phyloP scores from a whole-genome alignment of 2,888 invertebrate genomes.

The Aplocera efformata region DNA sequence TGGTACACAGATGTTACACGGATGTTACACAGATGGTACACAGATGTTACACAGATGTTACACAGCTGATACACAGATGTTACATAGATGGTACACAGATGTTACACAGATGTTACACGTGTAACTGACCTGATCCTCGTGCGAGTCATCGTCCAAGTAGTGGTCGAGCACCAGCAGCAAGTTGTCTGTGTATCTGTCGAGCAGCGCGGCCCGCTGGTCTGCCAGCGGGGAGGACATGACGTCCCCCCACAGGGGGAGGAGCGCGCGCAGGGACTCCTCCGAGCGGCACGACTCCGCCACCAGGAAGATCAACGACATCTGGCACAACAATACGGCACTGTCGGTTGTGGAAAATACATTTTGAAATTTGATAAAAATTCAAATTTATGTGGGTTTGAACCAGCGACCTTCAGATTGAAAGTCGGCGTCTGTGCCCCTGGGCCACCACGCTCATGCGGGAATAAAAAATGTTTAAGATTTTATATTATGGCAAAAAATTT shows the following conservation, averaged over 20 bases:
- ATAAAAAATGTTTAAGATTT: background rate
- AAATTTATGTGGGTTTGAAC: too few relatives aligned
- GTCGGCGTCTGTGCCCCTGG: too few relatives aligned
- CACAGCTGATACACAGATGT: too few relatives aligned
- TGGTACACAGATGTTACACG: too few relatives aligned
- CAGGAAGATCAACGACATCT: slow-evolving; percentile 19
- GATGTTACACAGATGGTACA: too few relatives aligned
- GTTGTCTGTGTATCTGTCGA: slow-evolving; percentile 10
- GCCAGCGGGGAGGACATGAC: slow-evolving; percentile 2
- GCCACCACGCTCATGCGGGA: too few relatives aligned
- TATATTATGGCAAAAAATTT: too few relatives aligned
- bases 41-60: too few relatives aligned
- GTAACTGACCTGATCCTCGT: slow-evolving; percentile 7
- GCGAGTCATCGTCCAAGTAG: slow-evolving; percentile 8
- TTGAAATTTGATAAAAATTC: too few relatives aligned
- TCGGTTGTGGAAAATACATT: background rate
- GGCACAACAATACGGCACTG: background rate
- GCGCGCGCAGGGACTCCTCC: slow-evolving; percentile 2
- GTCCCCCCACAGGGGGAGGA: slow-evolving; percentile 18
- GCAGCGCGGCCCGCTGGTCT: slow-evolving; percentile 4
- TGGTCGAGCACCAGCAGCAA: slow-evolving; percentile 11
- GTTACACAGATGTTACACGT: too few relatives aligned
- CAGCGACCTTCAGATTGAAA: too few relatives aligned
- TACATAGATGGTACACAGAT: too few relatives aligned
- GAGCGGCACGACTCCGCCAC: slow-evolving; percentile 11